These are phyloP conservation scores for Sparidentex hasta DNA, from an alignment of 2,797 vertebrate genomes.

Conservation along the genomic window DNA sequence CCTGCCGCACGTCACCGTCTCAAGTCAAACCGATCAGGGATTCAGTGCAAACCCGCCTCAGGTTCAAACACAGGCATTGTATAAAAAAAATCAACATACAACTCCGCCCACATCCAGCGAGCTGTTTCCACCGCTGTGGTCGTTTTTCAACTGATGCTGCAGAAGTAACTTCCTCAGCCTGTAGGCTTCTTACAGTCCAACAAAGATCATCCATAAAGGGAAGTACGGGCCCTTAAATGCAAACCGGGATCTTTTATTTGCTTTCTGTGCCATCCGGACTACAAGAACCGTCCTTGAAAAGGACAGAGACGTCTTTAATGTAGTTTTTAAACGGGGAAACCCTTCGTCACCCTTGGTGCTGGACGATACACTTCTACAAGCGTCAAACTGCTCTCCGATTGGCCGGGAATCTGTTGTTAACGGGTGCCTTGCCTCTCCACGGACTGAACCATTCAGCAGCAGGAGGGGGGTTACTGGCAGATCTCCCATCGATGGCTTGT, in stretches of 20 bases:
- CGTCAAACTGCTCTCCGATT: conserved; percentile 43
- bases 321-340: conserved; percentile 31
- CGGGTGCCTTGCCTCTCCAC: conserved; percentile 73
- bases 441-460: conserved; percentile 65
- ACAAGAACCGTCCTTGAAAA: conserved; percentile 11
- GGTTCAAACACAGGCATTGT: conserved; percentile 61
- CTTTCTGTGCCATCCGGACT: conserved; percentile 69
- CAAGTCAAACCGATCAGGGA: conserved; percentile 64
- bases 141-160: conserved; percentile 18
- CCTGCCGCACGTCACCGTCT: conserved; percentile 14
- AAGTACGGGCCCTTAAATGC: conserved; percentile 23
- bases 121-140: conserved; percentile 16
- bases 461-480: conserved; percentile 63
- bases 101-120: background rate
- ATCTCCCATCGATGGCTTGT: conserved; percentile 45
- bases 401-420: conserved; percentile 59
- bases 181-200: conserved; percentile 3
- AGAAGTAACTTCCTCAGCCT: conserved; percentile 32
- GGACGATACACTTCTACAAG: conserved; percentile 63
- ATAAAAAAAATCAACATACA: background rate
- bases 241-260: conserved; percentile 27
- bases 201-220: conserved; percentile 1
- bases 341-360: conserved; percentile 77
- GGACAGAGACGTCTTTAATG: conserved; percentile 6
- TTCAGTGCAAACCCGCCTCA: conserved; percentile 63